These are phyloP conservation scores for Heliconius ethilla DNA, from an alignment of 2,888 invertebrate species.

Conservation along the genomic window DNA sequence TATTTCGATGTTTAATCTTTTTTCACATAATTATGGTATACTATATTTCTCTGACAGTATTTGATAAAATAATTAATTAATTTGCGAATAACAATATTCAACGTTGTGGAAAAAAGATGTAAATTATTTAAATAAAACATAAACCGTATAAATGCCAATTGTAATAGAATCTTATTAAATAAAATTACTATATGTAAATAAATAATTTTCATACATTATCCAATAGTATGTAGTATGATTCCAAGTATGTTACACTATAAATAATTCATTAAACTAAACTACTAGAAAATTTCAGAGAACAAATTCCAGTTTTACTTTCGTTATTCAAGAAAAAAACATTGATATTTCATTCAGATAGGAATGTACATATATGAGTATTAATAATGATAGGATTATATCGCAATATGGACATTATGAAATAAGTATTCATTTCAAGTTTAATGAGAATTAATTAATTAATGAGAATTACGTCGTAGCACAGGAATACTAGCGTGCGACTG, in stretches of 20 bases:
- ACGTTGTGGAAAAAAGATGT: too few species aligned
- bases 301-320: conserved; percentile 37
- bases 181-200: conserved; percentile 21
- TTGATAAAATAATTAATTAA: too few species aligned
- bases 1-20: too few species aligned
- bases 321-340: background rate
- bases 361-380: background rate
- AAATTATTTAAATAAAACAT: too few species aligned
- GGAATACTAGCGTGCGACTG: too few species aligned
- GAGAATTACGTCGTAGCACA: too few species aligned
- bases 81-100: too few species aligned
- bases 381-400: background rate
- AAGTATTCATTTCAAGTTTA: background rate
- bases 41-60: too few species aligned
- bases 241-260: conserved; percentile 36
- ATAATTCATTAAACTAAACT: conserved; percentile 35
- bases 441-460: background rate
- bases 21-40: too few species aligned
- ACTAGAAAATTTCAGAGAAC: conserved; percentile 15
- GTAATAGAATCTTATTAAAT: too few species aligned
- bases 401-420: background rate
- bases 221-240: conserved; percentile 23
- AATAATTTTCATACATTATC: conserved; percentile 26
- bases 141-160: too few species aligned
- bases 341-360: background rate